Percentiles rank a stretch among this genome's conserved stretches.
Evolutionary conservation across 2,113 vertebrate species (phyloP).

Genomic region (Casuarius casuarius): DNA sequence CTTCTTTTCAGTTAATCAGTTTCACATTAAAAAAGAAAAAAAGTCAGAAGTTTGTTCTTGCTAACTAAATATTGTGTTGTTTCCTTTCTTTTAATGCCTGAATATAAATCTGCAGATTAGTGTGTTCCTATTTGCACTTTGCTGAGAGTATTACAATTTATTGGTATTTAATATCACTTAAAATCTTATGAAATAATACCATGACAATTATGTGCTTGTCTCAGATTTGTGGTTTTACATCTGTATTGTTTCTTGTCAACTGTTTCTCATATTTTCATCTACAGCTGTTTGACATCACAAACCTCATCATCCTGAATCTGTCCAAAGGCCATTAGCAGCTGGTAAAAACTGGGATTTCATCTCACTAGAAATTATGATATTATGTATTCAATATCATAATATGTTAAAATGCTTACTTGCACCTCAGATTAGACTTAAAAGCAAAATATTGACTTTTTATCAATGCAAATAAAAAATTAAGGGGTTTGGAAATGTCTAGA

Average conservation of each 20-base stretch:
- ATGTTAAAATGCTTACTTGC: background rate
- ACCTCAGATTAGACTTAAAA: background rate
- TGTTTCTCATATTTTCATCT: constrained; percentile 32
- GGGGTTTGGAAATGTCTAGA: constrained; percentile 1
- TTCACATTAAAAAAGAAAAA: constrained; percentile 1
- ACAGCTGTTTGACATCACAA: constrained; percentile 48
- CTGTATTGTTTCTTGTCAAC: constrained; percentile 29
- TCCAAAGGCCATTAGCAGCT: constrained; percentile 7
- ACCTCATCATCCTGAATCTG: constrained; percentile 7
- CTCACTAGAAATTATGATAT: constrained; percentile 28
- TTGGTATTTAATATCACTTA: constrained; percentile 39
- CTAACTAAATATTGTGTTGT: background rate
- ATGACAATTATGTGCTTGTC: constrained; percentile 14
- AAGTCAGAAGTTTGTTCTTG: background rate
- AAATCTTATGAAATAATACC: constrained; percentile 9
- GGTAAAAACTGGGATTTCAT: constrained; percentile 17
- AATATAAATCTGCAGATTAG: constrained; percentile 14
- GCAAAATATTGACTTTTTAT: background rate
- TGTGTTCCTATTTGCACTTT: constrained; percentile 17
- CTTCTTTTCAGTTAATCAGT: background rate
- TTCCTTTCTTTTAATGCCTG: constrained; percentile 10
- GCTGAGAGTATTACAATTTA: background rate
- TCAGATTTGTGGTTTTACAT: constrained; percentile 44
- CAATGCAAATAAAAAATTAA: background rate
- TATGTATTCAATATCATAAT: constrained; percentile 38